A percentile compares a stretch with the other conserved stretches of the same genome.
Evolutionary conservation across 2,113 vertebrate genomes (phyloP).

Genomic region (Hyperopisus bebe): DNA sequence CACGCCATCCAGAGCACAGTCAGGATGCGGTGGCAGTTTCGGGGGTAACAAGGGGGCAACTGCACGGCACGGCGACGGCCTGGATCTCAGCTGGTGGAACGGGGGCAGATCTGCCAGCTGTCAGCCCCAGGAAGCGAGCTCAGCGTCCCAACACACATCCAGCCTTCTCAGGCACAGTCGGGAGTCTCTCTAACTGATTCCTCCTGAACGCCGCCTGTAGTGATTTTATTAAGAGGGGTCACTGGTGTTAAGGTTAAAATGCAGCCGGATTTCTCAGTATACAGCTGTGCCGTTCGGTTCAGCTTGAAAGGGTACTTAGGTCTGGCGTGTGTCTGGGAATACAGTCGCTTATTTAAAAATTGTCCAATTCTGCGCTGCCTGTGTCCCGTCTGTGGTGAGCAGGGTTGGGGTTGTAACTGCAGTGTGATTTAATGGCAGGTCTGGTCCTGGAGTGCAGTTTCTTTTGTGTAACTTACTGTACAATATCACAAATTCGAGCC

Average conservation of each 20-base stretch:
- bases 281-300: constrained; percentile 35
- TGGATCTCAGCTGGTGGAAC: neutral
- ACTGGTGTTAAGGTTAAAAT: constrained; percentile 69
- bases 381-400: neutral
- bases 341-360: neutral
- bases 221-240: constrained; percentile 69
- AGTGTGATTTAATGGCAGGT: neutral
- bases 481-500: neutral
- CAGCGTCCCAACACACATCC: neutral
- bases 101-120: neutral
- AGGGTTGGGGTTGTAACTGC: neutral
- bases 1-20: constrained; percentile 72
- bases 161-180: constrained; percentile 34
- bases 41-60: no score
- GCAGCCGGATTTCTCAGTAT: constrained; percentile 56
- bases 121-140: neutral
- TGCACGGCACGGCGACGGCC: neutral
- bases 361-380: neutral
- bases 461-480: constrained; percentile 5
- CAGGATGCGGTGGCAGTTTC: constrained; percentile 53
- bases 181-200: constrained; percentile 67
- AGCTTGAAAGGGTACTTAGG: neutral
- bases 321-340: neutral
- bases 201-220: constrained; percentile 63
- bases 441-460: neutral